Evolutionary conservation across 2,113 vertebrate species (phyloP).

Genomic region (Cheilinus undulatus): DNA sequence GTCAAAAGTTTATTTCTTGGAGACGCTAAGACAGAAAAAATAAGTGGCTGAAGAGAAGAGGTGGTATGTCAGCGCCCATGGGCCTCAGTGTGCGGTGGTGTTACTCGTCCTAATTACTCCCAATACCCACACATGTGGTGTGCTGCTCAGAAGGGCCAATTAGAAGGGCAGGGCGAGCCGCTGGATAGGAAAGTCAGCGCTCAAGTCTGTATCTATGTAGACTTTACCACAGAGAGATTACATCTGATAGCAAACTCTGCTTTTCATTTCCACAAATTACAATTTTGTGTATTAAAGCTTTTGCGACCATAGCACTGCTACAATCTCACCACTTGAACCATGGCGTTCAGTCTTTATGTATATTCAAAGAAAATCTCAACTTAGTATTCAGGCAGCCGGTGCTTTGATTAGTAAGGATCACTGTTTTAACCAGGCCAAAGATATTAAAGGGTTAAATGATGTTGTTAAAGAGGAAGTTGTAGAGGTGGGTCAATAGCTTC

Average conservation of each 20-base stretch:
- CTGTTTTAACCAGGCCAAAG: slow-evolving; percentile 8
- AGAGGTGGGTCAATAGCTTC: slow-evolving; percentile 17
- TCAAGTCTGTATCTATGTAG: slow-evolving; percentile 40
- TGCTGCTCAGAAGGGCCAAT: slow-evolving; percentile 69
- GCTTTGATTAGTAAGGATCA: not conserved
- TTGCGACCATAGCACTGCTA: not conserved
- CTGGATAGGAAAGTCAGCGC: slow-evolving; percentile 46
- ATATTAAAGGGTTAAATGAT: slow-evolving; percentile 3
- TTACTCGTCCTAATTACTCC: slow-evolving; percentile 70
- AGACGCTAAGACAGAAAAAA: slow-evolving; percentile 17
- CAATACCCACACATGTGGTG: slow-evolving; percentile 56
- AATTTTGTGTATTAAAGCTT: not conserved
- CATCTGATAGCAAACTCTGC: not conserved
- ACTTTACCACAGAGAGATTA: slow-evolving; percentile 22
- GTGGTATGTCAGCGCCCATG: slow-evolving; percentile 56
- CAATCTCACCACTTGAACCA: not conserved
- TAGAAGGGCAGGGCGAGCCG: slow-evolving; percentile 64
- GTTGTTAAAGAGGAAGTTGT: slow-evolving; percentile 16
- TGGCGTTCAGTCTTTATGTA: not conserved
- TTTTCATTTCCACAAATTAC: slow-evolving; percentile 5
- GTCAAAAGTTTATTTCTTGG: slow-evolving; percentile 35
- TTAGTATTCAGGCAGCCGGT: not conserved
- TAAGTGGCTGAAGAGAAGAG: slow-evolving; percentile 24
- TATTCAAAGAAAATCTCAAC: not conserved
- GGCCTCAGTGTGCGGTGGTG: slow-evolving; percentile 40